These are phyloP conservation scores for Hippoglossus hippoglossus DNA, from an alignment of 2,797 vertebrate genomes.

Conservation along the genomic window DNA sequence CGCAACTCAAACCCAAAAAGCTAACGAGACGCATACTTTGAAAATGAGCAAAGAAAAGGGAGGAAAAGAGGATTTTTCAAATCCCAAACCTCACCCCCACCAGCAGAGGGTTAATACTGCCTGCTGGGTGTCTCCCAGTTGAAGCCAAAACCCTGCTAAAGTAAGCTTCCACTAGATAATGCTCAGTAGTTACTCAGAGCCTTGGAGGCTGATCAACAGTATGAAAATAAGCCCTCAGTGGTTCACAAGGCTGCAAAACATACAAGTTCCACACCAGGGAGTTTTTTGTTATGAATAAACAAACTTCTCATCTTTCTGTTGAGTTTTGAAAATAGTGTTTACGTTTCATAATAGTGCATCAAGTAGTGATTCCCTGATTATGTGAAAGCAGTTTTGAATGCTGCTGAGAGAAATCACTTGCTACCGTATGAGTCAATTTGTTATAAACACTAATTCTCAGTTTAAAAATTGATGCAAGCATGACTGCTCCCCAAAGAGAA, in stretches of 20 bases:
- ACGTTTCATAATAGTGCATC: no score
- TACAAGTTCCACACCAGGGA: conserved; percentile 2
- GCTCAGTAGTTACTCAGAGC: not conserved
- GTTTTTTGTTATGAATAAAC: conserved; percentile 5
- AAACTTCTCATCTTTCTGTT: conserved; percentile 9
- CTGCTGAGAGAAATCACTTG: no score
- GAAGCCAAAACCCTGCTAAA: conserved; percentile 10
- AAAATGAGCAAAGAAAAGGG: not conserved
- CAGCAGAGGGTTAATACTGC: conserved; percentile 18
- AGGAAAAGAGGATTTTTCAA: conserved; percentile 41
- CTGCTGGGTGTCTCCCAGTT: conserved; percentile 35
- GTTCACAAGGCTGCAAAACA: conserved; percentile 17
- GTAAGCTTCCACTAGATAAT: conserved; percentile 15
- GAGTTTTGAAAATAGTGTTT: not conserved
- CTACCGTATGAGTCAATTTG: no score
- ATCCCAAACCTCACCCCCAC: conserved; percentile 16
- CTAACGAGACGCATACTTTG: conserved; percentile 21
- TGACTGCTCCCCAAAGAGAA: no score
- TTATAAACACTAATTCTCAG: no score
- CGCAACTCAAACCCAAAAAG: conserved; percentile 17
- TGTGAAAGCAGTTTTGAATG: no score
- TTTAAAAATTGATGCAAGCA: no score
- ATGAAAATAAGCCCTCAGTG: conserved; percentile 12
- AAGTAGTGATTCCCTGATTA: no score
- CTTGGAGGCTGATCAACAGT: conserved; percentile 12